Base-by-base conservation (phyloP, 2,113 vertebrate genomes). In the Grallaria varia region DNA sequence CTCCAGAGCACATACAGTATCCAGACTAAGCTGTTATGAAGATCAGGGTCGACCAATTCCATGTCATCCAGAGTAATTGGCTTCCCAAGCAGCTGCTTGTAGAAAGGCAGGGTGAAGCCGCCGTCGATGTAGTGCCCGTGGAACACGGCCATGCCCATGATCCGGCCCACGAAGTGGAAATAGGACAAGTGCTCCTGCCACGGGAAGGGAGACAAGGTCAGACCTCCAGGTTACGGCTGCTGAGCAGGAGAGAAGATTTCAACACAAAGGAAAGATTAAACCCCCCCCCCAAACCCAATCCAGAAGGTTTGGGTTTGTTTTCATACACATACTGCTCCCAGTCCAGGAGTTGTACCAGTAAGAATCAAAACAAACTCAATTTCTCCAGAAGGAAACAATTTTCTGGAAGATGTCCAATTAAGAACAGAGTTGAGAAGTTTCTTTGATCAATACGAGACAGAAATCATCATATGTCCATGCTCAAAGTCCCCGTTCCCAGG, bases 111-210 rank as follows among this genome's bases (percentile, higher is more conserved):
- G 0, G 99, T 99, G 94, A 99, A 99, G 93, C 99, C 99, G 5
- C 99, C 99, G 12, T 99, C 99, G 1, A 99, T 99, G 95, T 99
- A 99, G 98, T 99, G 99, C 76, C 99, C 99, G 0, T 99, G 99
- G 96, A 99, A 99, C 92, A 99, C 99, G 8, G 99, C 99, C 99
- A 99, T 99, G 31, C 99, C 99, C 99, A 99, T 99, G 94, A 99
- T 99, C 60, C 99, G 98, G 15, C 99, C 99, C 86, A 99, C 99
- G 20, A 99, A 99, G 96, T 99, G 99, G 97, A 99, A 99, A 95
- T 99, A 99, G 0, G 99, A 99, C 95, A 99, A 97, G 94, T 99
- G 99, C 94, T 99, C 99, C 99, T 99, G 90, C n/a, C 96, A 96
- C 90, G 83, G 55, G 97, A 83, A 89, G 89, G 31, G 5, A 87